These are phyloP conservation scores for Boulengeromyrus knoepffleri DNA, from an alignment of 2,113 vertebrate genomes.

Conservation along the genomic window DNA sequence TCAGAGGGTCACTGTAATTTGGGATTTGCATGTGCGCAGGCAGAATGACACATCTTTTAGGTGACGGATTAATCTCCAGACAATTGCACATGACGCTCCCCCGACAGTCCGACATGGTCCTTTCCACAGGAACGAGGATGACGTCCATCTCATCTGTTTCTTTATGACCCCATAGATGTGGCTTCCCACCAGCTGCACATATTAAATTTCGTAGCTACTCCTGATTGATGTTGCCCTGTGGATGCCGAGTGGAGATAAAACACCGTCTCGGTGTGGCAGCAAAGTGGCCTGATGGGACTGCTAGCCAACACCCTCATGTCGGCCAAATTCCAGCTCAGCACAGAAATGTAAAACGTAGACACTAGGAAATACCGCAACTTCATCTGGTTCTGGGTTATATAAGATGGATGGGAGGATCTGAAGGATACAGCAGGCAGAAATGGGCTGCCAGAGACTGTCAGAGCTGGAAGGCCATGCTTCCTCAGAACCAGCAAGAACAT, in stretches of 20 bases:
- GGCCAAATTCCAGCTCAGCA: background rate
- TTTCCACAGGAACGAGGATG: background rate
- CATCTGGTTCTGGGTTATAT: too few species aligned
- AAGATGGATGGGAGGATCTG: background rate
- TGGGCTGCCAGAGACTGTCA: background rate
- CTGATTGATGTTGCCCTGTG: slow-evolving; percentile 31
- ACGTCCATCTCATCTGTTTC: background rate
- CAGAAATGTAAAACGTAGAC: background rate
- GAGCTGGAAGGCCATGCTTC: background rate
- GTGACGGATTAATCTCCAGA: background rate
- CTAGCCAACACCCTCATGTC: background rate
- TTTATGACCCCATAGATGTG: background rate
- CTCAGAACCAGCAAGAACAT: background rate
- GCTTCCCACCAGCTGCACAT: background rate
- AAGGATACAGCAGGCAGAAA: background rate
- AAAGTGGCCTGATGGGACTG: slow-evolving; percentile 9
- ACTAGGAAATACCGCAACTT: background rate
- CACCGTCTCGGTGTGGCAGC: background rate
- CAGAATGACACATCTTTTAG: background rate
- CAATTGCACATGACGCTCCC: background rate
- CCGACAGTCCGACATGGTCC: background rate
- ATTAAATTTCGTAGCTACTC: slow-evolving; percentile 23
- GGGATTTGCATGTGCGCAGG: background rate
- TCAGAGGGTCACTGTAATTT: background rate
- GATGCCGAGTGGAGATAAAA: slow-evolving; percentile 38